Conservation (phyloP, 2,888 invertebrate genomes). For the Noctuana brunneofusca region DNA sequence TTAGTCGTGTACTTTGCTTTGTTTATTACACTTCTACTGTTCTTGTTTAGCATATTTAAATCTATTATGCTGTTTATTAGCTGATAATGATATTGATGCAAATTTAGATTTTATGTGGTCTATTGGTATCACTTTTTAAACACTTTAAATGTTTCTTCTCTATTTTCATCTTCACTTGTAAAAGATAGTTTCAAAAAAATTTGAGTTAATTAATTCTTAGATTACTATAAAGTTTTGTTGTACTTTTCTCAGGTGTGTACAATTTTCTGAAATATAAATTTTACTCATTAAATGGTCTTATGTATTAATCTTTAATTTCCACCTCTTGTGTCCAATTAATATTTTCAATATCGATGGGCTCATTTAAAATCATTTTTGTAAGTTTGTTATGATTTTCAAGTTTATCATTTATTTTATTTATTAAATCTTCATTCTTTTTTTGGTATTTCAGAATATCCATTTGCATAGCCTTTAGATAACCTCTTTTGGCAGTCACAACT, state of each 20-base stretch:
- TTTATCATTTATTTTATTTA: slow-evolving; percentile 59
- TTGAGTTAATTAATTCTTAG: slow-evolving; percentile 66
- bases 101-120: slow-evolving; percentile 57
- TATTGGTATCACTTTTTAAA: slow-evolving; percentile 57
- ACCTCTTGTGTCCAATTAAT: slow-evolving; percentile 58
- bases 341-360: slow-evolving; percentile 52
- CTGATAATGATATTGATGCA: slow-evolving; percentile 58
- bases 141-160: slow-evolving; percentile 61
- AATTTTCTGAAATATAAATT: slow-evolving; percentile 82
- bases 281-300: slow-evolving; percentile 65
- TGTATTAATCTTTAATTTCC: slow-evolving; percentile 56
- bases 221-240: slow-evolving; percentile 70
- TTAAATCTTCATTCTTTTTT: slow-evolving; percentile 69
- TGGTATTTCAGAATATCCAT: slow-evolving; percentile 74
- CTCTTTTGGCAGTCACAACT: slow-evolving; percentile 65
- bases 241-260: slow-evolving; percentile 80
- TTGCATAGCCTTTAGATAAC: slow-evolving; percentile 69
- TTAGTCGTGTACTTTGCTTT: slow-evolving; percentile 37
- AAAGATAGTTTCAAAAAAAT: slow-evolving; percentile 61
- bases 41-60: slow-evolving; percentile 46
- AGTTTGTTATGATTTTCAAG: slow-evolving; percentile 59
- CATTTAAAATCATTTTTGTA: slow-evolving; percentile 46
- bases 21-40: slow-evolving; percentile 34
- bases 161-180: slow-evolving; percentile 72
- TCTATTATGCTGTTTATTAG: slow-evolving; percentile 55